These are phyloP conservation scores for Leguminivora glycinivorella DNA, from an alignment of 1,140 invertebrate genomes.

Conservation along the genomic window DNA sequence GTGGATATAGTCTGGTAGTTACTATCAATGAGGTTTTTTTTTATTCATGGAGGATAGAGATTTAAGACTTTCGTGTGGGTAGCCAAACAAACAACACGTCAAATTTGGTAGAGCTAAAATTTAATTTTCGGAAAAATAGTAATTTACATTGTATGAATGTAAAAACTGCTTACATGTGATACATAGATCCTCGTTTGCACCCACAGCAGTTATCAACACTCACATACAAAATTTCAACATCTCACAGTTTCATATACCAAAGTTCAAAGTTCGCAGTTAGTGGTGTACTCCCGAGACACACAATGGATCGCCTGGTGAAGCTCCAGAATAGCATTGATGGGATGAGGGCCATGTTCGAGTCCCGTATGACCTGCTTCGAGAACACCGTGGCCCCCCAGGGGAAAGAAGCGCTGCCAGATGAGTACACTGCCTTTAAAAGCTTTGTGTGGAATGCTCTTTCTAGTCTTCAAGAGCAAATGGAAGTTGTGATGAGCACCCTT, in stretches of 20 bases:
- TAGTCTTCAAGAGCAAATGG: neutral
- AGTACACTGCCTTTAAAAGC: too few relatives aligned
- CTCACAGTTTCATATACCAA: neutral
- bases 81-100: neutral
- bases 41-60: too few relatives aligned
- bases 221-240: neutral
- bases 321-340: too few relatives aligned
- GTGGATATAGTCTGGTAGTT: too few relatives aligned
- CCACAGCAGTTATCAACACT: neutral
- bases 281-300: neutral
- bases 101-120: neutral
- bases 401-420: too few relatives aligned
- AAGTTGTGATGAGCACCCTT: neutral
- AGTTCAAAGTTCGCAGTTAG: neutral
- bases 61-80: neutral
- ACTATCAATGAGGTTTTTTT: too few relatives aligned
- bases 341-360: too few relatives aligned
- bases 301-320: too few relatives aligned
- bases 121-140: neutral
- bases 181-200: neutral
- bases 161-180: neutral
- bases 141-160: neutral
- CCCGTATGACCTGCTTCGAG: too few relatives aligned
- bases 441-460: neutral
- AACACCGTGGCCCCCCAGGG: too few relatives aligned